Evolutionary conservation across 2,888 invertebrate genomes (phyloP).

Genomic region (Nemotelus pantherinus): DNA sequence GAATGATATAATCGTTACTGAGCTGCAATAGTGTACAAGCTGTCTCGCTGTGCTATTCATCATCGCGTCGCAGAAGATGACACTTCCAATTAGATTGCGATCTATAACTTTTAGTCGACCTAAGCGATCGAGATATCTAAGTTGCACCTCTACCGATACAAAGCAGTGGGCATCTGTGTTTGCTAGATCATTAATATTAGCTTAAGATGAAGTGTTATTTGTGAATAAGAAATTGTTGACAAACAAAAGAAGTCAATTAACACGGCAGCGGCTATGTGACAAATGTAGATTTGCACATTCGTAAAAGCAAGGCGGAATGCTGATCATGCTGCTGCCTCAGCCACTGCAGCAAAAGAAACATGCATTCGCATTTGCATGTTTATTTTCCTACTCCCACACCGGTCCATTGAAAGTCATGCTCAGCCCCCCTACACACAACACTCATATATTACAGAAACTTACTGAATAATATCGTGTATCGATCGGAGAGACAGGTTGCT

Average conservation of each 20-base stretch:
- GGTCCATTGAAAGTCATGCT: slow-evolving; percentile 1
- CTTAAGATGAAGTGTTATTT: slow-evolving; percentile 21
- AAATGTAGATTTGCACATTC: not conserved
- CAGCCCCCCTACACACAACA: slow-evolving; percentile 5
- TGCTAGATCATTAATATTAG: slow-evolving; percentile 8
- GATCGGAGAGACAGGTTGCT: slow-evolving; percentile 8
- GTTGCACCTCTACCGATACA: not conserved
- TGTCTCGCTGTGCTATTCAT: not conserved
- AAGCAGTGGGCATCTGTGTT: slow-evolving; percentile 3
- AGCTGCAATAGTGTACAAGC: not conserved
- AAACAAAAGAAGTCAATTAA: slow-evolving; percentile 42
- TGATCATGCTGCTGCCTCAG: too few species aligned
- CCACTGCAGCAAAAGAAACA: not conserved
- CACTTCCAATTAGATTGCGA: not conserved
- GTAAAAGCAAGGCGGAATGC: too few species aligned
- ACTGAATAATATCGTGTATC: slow-evolving; percentile 3
- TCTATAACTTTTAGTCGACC: not conserved
- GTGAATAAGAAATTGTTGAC: slow-evolving; percentile 37
- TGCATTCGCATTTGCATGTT: slow-evolving; percentile 4
- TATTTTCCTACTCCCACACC: slow-evolving; percentile 32
- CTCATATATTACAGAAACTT: not conserved
- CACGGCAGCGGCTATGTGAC: slow-evolving; percentile 4
- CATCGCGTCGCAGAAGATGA: not conserved
- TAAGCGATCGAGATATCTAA: not conserved
- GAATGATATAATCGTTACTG: slow-evolving; percentile 2